Conservation (phyloP, 2,797 vertebrate species). For the Thaleichthys pacificus region DNA sequence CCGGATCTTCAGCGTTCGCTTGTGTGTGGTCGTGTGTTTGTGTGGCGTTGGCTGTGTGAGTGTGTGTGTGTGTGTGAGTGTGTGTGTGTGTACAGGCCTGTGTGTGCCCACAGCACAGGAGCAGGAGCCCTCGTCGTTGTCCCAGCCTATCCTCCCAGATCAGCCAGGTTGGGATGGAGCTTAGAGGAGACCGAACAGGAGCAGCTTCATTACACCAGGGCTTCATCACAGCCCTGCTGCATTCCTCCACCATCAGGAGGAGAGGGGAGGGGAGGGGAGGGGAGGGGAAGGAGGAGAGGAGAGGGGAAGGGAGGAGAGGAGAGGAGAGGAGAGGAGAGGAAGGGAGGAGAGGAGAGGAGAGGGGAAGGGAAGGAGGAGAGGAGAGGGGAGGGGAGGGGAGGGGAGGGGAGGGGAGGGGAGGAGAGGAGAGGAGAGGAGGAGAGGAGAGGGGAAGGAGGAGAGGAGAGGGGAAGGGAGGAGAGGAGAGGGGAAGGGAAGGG, state of each 20-base stretch:
- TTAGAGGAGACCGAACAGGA: slow-evolving; percentile 40
- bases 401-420: neutral
- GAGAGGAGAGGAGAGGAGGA: neutral
- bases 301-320: neutral
- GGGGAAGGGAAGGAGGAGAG: neutral
- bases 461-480: neutral
- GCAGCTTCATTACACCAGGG: slow-evolving; percentile 32
- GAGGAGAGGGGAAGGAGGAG: neutral
- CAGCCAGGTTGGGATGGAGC: slow-evolving; percentile 33
- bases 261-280: no score
- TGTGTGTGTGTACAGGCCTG: neutral
- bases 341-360: neutral
- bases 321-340: neutral
- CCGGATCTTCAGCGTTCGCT: no score
- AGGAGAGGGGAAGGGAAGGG: no score
- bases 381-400: neutral
- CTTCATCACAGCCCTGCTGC: slow-evolving; percentile 41
- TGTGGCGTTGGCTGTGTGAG: neutral
- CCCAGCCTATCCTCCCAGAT: slow-evolving; percentile 33
- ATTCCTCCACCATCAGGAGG: neutral
- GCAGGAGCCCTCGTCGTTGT: slow-evolving; percentile 28
- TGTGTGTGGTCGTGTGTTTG: neutral
- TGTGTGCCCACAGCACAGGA: neutral
- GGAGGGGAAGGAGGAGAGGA: neutral
- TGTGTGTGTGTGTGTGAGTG: neutral